Evolutionary conservation across 2,113 vertebrate genomes (phyloP).

Genomic region (Microtus ochrogaster): DNA sequence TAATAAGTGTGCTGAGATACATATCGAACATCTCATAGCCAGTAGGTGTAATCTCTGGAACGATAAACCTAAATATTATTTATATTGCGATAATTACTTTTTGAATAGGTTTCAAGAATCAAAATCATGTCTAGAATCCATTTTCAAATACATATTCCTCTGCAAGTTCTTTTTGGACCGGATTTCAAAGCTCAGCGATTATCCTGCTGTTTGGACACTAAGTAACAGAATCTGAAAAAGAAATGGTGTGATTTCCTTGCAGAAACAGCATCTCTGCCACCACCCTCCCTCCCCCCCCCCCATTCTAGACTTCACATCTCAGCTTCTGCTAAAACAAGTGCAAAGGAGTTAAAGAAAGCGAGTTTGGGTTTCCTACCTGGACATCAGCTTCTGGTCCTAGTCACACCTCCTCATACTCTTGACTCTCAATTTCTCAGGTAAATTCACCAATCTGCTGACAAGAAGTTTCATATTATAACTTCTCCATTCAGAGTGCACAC

Average conservation of each 20-base stretch:
- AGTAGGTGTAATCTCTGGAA: conserved; percentile 36
- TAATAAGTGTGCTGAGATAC: conserved; percentile 37
- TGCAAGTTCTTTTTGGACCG: conserved; percentile 23
- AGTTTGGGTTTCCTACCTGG: conserved; percentile 61
- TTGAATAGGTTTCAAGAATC: conserved; percentile 23
- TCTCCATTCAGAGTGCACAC: conserved; percentile 21
- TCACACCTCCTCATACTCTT: conserved; percentile 46
- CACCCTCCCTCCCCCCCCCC: not conserved
- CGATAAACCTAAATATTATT: conserved; percentile 49
- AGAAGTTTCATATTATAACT: conserved; percentile 62
- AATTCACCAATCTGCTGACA: conserved; percentile 68
- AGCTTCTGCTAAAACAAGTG: conserved; percentile 1
- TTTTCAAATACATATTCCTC: conserved; percentile 19
- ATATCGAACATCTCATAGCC: conserved; percentile 4
- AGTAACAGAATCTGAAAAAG: conserved; percentile 35
- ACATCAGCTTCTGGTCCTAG: conserved; percentile 59
- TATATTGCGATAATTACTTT: conserved; percentile 35
- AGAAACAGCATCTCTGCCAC: not conserved
- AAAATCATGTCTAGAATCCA: conserved; percentile 19
- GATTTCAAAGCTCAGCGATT: conserved; percentile 35
- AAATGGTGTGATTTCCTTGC: not conserved
- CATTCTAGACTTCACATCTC: not conserved
- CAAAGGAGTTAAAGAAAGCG: not conserved
- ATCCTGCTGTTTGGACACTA: conserved; percentile 11
- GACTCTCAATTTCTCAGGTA: conserved; percentile 63